Conservation (phyloP, 2,888 invertebrate genomes). For the Plagodis dolabraria region DNA sequence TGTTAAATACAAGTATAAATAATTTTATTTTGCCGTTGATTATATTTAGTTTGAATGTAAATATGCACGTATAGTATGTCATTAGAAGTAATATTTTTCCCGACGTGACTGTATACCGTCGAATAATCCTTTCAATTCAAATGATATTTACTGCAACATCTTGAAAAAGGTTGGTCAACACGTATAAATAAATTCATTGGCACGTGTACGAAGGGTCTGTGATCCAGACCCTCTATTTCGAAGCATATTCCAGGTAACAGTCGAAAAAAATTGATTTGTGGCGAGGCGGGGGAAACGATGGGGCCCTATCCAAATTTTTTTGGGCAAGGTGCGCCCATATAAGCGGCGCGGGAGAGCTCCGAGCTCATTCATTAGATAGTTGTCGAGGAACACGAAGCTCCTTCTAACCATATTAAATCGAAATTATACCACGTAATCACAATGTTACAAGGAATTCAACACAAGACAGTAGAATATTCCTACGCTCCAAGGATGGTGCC, state of each 20-base stretch:
- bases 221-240: constrained; percentile 49
- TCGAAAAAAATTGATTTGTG: constrained; percentile 64
- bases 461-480: constrained; percentile 47
- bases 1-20: too few species aligned
- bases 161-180: constrained; percentile 48
- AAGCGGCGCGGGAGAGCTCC: constrained; percentile 58
- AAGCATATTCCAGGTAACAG: constrained; percentile 70
- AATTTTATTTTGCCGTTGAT: too few species aligned
- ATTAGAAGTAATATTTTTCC: constrained; percentile 4
- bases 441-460: constrained; percentile 61
- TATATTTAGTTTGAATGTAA: too few species aligned
- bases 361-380: constrained; percentile 69
- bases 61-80: too few species aligned
- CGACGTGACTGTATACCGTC: not conserved
- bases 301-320: constrained; percentile 73
- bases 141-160: not conserved
- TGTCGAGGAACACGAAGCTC: constrained; percentile 56
- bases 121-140: not conserved
- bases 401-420: constrained; percentile 37
- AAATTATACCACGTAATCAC: constrained; percentile 28
- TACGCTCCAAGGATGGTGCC: constrained; percentile 70
- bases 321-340: constrained; percentile 67
- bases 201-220: constrained; percentile 69
- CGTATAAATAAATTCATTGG: constrained; percentile 67
- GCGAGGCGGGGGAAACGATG: constrained; percentile 66